Base-by-base conservation (phyloP, 2,888 invertebrate species). In the Autographa pulchrina region DNA sequence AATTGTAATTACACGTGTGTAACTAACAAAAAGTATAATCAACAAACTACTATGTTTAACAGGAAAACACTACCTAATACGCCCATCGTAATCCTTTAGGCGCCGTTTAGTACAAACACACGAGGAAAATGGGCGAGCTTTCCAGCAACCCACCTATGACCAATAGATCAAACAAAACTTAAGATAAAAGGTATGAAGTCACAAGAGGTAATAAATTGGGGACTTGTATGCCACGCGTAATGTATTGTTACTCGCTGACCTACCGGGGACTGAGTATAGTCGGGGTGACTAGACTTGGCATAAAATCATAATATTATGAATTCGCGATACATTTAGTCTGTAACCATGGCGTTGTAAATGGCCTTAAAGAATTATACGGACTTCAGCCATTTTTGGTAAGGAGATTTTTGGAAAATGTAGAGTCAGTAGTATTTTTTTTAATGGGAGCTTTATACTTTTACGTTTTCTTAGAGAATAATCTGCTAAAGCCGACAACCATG, bases 231-330 rank as follows among this genome's bases (percentile, higher is more conserved):
- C 59, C 56, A 60, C 43, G 61, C 56, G 25, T 75, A 70, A 74
- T 68, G 68, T 80, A 73, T 78, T 80, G 75, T 78, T 70, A 62
- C 61, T 54, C 52, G 18, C 65, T 75, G 75, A 76, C 72, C 75
- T 66, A 62, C 62, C 9, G 8, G 54, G 52, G 31, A 65, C 60
- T 38, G 35, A 9, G 18, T 59, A 59, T 16, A 52, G 65, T 67
- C 8, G 14, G 1, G 2, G 18, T 13, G 25, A 13, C 9, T 1
- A 52, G 41, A 35, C 13, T 67, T 82, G 83, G 75, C 78, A 25
- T 73, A 64, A 70, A 64, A 35, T 0, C 25, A 25, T 25, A 25
- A 2, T 25, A 25, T 25, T n/a, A n/a, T n/a, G n/a, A n/a, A n/a
- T n/a, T n/a, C n/a, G n/a, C n/a, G n/a, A n/a, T n/a, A n/a, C n/a